Conservation (phyloP, 2,888 invertebrate species). For the Eledona agricola region DNA sequence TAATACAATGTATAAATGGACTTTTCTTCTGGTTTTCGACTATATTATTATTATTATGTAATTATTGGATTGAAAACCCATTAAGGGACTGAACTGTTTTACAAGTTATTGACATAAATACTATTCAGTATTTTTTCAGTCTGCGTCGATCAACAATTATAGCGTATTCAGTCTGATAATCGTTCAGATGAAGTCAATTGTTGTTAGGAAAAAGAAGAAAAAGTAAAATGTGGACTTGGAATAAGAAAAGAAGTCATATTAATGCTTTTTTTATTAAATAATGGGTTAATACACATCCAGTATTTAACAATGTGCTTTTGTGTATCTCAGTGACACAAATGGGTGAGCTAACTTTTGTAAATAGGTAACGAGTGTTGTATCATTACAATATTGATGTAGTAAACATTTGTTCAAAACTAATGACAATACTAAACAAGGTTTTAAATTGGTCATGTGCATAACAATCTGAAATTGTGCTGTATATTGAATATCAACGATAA, state of each 20-base stretch:
- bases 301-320: slow-evolving; percentile 36
- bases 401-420: slow-evolving; percentile 29
- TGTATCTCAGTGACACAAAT: slow-evolving; percentile 23
- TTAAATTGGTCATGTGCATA: slow-evolving; percentile 49
- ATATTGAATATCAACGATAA: slow-evolving; percentile 18
- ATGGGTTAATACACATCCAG: slow-evolving; percentile 35
- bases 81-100: too few relatives aligned
- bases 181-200: too few relatives aligned
- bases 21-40: too few relatives aligned
- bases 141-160: too few relatives aligned
- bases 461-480: slow-evolving; percentile 48
- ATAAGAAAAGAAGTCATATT: too few relatives aligned
- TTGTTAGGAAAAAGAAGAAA: background rate
- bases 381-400: slow-evolving; percentile 10
- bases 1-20: too few relatives aligned
- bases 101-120: too few relatives aligned
- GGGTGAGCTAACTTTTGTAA: slow-evolving; percentile 27
- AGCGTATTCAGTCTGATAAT: too few relatives aligned
- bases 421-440: slow-evolving; percentile 40
- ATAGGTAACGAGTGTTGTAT: slow-evolving; percentile 30
- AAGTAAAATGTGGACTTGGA: background rate
- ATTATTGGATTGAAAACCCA: too few relatives aligned
- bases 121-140: too few relatives aligned
- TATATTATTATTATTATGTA: too few relatives aligned
- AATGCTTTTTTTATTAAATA: slow-evolving; percentile 34